Base-by-base conservation (phyloP, 2,797 vertebrate genomes). In the Cyprinella venusta region DNA sequence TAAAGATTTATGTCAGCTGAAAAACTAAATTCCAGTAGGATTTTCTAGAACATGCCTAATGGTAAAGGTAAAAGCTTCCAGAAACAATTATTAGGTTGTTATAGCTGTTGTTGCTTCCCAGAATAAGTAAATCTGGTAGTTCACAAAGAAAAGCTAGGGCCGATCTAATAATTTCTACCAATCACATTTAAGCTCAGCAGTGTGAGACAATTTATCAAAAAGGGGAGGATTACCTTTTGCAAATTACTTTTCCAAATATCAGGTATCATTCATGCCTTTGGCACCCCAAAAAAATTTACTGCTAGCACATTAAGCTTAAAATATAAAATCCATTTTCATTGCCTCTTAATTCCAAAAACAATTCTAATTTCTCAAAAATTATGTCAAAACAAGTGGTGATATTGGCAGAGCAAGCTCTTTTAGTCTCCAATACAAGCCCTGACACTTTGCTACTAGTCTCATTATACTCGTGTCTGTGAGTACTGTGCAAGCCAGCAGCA, bases 401-500 rank as follows among this genome's bases (percentile, higher is more conserved):
- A 56, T 40, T 65, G 64, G 54, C 40, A 54, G 69, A 61, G 40
- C 48, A 42, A 72, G 54, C 38, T 52, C 54, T 59, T 80, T 76
- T 8, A 52, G 69, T 18, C 56, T 83, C 61, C 45, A 83, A 42
- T 36, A 77, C 50, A 74, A 82, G 50, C 19, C 54, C 21, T 56
- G 18, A 84, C 56, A 36, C 42, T 65, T 77, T 30, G 21, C 30
- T 54, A 42, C 54, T 33, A 42, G 30, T 52, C 59, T 40, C 54
- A 70, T 48, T 24, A 21, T n/a, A 77, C 63, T 82, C 5, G 42
- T 76, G 63, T 79, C 21, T 72, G 89, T 88, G 90, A 90, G 90
- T 91, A 91, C 85, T 76, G 74, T 81, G 82, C 33, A 38, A 81
- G 84, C 87, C 90, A 92, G 89, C 92, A 94, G 94, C 90, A 94